Percentiles rank a stretch among this genome's conserved stretches.
Evolutionary conservation across 1,140 invertebrate genomes (phyloP).

Genomic region (Panagrolaimus sp.): DNA sequence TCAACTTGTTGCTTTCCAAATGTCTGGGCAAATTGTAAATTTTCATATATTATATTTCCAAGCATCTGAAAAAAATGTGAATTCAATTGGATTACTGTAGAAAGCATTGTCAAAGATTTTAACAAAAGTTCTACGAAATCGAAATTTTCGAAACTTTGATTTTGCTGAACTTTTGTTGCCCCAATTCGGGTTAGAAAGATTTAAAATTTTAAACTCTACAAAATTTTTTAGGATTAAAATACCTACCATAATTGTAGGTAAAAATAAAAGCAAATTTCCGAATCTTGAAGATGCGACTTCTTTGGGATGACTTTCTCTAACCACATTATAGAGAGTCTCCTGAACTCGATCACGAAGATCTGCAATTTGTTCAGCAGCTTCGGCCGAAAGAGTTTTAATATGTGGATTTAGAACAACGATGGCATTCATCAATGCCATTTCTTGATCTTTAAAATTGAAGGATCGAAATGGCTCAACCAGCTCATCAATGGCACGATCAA

Average conservation of each 20-base stretch:
- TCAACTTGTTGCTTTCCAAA: slow-evolving; percentile 54
- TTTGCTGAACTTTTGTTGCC: too few species aligned
- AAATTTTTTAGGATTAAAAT: neutral
- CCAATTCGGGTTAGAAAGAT: too few species aligned
- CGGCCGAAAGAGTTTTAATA: slow-evolving; percentile 44
- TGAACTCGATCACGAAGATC: slow-evolving; percentile 55
- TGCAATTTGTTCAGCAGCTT: slow-evolving; percentile 55
- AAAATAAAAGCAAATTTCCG: slow-evolving; percentile 54
- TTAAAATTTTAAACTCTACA: too few species aligned
- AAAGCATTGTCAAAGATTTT: too few species aligned
- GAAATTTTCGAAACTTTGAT: slow-evolving; percentile 14
- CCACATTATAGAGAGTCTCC: slow-evolving; percentile 59
- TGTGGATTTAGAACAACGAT: slow-evolving; percentile 56
- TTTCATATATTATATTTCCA: slow-evolving; percentile 52
- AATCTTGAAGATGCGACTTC: slow-evolving; percentile 58
- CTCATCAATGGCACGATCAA: slow-evolving; percentile 55
- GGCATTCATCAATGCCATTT: slow-evolving; percentile 56
- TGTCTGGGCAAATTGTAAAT: slow-evolving; percentile 55
- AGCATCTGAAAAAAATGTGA: slow-evolving; percentile 38
- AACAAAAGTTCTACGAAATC: too few species aligned
- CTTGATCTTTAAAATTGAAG: slow-evolving; percentile 59
- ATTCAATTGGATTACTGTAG: neutral
- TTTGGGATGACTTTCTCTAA: slow-evolving; percentile 59
- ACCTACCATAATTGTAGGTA: slow-evolving; percentile 54
- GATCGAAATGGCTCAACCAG: slow-evolving; percentile 52